Percentiles rank a stretch among this genome's conserved stretches.
These are phyloP conservation scores for Odontomachus brunneus DNA, from an alignment of 1,140 invertebrate genomes.

Conservation along the genomic window DNA sequence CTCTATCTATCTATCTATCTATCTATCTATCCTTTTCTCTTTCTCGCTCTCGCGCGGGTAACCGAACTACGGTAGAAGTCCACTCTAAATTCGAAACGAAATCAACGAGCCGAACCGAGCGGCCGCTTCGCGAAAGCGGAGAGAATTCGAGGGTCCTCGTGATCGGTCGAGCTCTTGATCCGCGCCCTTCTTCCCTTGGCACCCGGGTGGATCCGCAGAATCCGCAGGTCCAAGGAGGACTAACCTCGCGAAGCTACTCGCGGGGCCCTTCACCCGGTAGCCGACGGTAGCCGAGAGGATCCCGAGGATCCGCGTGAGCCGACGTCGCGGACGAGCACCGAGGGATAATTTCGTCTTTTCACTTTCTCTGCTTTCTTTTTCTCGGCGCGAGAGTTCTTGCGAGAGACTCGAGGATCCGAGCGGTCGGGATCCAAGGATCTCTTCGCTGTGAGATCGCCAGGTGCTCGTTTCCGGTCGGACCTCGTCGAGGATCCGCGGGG, in stretches of 20 bases:
- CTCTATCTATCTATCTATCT: not conserved
- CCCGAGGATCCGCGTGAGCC: slow-evolving; percentile 10
- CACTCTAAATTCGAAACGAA: slow-evolving; percentile 85
- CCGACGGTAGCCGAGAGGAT: slow-evolving; percentile 2
- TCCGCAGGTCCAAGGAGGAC: slow-evolving; percentile 12
- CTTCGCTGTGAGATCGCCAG: not conserved
- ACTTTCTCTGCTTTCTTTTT: too few relatives aligned
- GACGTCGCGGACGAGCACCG: not conserved
- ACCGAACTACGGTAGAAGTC: slow-evolving; percentile 80
- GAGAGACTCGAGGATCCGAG: not conserved
- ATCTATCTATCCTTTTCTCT: slow-evolving; percentile 27
- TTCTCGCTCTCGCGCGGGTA: slow-evolving; percentile 72
- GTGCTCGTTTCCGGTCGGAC: not conserved
- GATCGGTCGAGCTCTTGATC: slow-evolving; percentile 57
- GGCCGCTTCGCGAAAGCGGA: slow-evolving; percentile 49
- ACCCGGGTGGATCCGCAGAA: slow-evolving; percentile 20
- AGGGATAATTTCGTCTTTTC: not conserved
- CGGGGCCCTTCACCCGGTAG: slow-evolving; percentile 15
- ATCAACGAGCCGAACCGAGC: slow-evolving; percentile 67
- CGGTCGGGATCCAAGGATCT: slow-evolving; percentile 10
- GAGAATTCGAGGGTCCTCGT: slow-evolving; percentile 53
- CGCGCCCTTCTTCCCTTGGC: slow-evolving; percentile 17
- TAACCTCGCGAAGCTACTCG: slow-evolving; percentile 5
- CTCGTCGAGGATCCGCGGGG: slow-evolving; percentile 29
- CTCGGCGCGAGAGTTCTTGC: not conserved